Evolutionary conservation across 2,797 vertebrate species (phyloP), one percentile per base, ranked within the genome.

Genomic region (Silurus lanzhouensis): DNA sequence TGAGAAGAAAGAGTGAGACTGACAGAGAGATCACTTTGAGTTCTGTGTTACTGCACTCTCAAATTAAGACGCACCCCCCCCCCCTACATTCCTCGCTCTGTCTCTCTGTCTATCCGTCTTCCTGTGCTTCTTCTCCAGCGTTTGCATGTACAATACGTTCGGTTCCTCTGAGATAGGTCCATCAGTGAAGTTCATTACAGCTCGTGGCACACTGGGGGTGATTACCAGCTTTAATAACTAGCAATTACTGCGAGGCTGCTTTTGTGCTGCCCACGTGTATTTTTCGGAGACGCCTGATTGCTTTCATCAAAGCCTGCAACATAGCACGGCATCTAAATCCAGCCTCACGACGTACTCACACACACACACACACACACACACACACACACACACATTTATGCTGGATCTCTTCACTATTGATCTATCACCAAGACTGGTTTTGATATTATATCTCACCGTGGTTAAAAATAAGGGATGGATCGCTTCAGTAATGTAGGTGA

Each of bases 201-300:
- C 89, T 91, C 87, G 84, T 88, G 85, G 88, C 85, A 80, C 87
- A 66, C 83, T 72, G 83, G 87, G 82, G 86, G 84, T 90, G 89
- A 90, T 91, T 91, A 91, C 88, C 71, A 67, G 87, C 88, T 88
- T 88, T 91, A 91, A 91, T 91, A 90, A 91, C 90, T 88, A 85
- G 87, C 88, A 91, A 91, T 90, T 90, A 89, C 89, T 87, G 87
- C 63, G 77, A 85, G 79, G 67, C 86, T 85, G 81, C 87, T 87
- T 88, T 84, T 85, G 88, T 85, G 87, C 90, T 86, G 90, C 88
- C 90, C 89, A 90, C 86, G 87, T 91, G 87, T 70, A 79, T 83
- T 88, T 88, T 81, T 84, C 64, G 61, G 76, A 87, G 87, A 86
- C 81, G 83, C 89, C 84, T 87, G 87, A 89, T 85, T 89, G 89